phyloP scores from a whole-genome alignment of 1,140 invertebrate genomes.

The Sinella curviseta region DNA sequence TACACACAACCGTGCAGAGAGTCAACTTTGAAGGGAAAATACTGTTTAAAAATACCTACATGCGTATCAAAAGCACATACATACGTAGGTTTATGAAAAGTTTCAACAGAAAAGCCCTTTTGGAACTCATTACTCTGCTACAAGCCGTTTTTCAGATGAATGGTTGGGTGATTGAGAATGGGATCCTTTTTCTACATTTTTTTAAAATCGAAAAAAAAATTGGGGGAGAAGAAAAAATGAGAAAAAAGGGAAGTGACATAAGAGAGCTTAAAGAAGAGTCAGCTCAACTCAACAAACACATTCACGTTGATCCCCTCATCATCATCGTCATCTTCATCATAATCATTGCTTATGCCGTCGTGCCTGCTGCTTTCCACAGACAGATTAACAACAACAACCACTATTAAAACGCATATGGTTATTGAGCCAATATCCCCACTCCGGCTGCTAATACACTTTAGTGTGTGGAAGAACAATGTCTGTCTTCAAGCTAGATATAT shows the following conservation, averaged over 20 bases:
- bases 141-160: conserved; percentile 13
- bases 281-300: conserved; percentile 21
- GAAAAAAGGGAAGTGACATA: conserved; percentile 22
- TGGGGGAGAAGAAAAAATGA: not conserved
- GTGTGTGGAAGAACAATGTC: not conserved
- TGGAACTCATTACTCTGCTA: conserved; percentile 11
- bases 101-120: not conserved
- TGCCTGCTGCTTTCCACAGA: conserved; percentile 23
- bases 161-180: conserved; percentile 21
- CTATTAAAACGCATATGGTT: conserved; percentile 25
- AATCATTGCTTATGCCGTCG: not conserved
- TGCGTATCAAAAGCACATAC: not conserved
- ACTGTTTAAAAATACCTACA: not conserved
- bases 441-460: not conserved
- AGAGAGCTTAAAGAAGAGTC: conserved; percentile 20
- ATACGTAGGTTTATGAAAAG: not conserved
- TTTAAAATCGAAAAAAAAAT: not conserved
- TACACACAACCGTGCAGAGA: not conserved
- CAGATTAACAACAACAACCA: conserved; percentile 26
- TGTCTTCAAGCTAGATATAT: not conserved
- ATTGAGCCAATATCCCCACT: conserved; percentile 5
- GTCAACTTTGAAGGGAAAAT: not conserved
- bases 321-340: not conserved
- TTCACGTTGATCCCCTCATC: not conserved
- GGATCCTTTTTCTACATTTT: not conserved